Conservation (phyloP, 2,888 invertebrate species). For the Acanthococcus lagerstroemiae region DNA sequence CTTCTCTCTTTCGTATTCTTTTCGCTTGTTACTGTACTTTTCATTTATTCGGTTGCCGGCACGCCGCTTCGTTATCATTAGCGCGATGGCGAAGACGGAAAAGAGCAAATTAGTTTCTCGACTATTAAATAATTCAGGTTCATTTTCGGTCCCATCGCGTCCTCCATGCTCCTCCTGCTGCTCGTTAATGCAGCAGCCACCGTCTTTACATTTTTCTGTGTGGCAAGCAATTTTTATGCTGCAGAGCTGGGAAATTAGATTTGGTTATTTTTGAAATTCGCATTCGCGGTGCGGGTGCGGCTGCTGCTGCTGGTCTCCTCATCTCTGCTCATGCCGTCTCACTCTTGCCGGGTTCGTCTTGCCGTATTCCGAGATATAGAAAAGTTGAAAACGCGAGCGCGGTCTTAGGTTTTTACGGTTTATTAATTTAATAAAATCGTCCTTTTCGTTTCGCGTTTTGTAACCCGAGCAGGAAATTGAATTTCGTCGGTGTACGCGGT, state of each 20-base stretch:
- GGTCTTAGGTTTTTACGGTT: too few species aligned
- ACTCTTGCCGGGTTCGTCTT: too few species aligned
- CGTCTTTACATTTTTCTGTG: too few species aligned
- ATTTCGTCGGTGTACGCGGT: not conserved
- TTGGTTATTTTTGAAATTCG: not conserved
- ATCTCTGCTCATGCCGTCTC: too few species aligned
- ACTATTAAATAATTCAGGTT: slow-evolving; percentile 5
- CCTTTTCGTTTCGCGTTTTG: not conserved
- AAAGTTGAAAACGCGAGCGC: too few species aligned
- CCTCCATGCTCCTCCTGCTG: not conserved
- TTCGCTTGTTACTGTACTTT: too few species aligned
- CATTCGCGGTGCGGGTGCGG: too few species aligned
- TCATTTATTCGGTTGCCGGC: too few species aligned
- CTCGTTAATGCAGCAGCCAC: not conserved
- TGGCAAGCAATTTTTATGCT: not conserved
- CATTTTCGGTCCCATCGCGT: not conserved
- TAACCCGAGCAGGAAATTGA: not conserved
- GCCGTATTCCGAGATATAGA: too few species aligned
- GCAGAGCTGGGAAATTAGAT: not conserved
- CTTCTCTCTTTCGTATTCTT: not conserved
- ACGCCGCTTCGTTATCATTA: too few species aligned
- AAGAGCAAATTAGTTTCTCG: not conserved
- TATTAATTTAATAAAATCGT: not conserved
- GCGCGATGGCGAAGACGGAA: too few species aligned
- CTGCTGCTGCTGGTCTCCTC: too few species aligned